Base-by-base conservation (phyloP, 2,797 vertebrate species). In the Vipera ursinii region DNA sequence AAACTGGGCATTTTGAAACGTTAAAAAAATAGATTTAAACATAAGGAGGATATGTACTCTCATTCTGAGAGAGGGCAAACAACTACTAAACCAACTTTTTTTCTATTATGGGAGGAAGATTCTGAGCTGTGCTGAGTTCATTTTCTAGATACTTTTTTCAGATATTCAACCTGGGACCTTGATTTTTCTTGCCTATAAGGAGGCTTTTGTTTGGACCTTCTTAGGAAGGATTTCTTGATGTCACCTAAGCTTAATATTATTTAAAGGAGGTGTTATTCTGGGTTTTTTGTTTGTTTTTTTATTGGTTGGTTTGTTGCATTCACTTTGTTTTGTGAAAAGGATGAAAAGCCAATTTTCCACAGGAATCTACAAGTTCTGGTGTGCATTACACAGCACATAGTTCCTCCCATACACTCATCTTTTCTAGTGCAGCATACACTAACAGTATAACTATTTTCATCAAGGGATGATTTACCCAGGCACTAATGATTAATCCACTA, bases 401-500 rank as follows among this genome's bases (percentile, higher is more conserved):
- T 65, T 69, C 91, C 88, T 82, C 51, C 65, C 55, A 17, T 88
- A 44, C 82, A 20, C 3, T 91, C 56, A 92, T 24, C 10, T 90
- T 94, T 94, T 96, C 89, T 93, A 95, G 59, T 92, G 88, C 32
- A 96, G 89, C 93, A 56, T 91, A 94, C 56, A 95, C 86, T 91
- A 92, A 93, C 44, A 92, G 6, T 90, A 91, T 69, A 95, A 93
- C 53, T 93, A 93, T 92, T 94, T 96, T 61, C 91, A 90, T 26
- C 26, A 65, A 61, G 92, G 95, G 82, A 94, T 51, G 86, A 93
- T 91, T 93, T 86, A 95, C 38, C 93, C 44, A 93, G 82, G 17
- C 94, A 94, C 92, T 96, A 96, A 94, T 94, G 94, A 97, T 94
- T 94, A 96, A 96, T 96, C 93, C 90, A 92, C 96, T 96, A 95